Base-by-base conservation (phyloP, 2,888 invertebrate genomes). In the Ophion costatus region DNA sequence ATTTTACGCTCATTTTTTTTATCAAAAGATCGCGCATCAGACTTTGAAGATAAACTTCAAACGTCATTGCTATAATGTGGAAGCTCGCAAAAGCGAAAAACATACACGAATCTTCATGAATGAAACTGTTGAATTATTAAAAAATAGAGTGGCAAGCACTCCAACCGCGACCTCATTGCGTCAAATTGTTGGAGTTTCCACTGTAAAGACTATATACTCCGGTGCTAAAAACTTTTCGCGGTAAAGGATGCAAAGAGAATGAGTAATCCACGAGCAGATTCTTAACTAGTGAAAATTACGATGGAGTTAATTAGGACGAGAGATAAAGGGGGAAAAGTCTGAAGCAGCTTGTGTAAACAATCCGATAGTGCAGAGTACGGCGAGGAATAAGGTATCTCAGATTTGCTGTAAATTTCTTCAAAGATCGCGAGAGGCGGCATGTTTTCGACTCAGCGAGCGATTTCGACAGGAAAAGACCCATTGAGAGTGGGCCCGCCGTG, bases 381-480 rank as follows among this genome's bases (percentile, higher is more conserved):
- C 5, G 17, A 17, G 14, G 51, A 17, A 51, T 17, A 51, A 51
- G 17, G 51, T 14, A 17, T 61, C 61, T 7, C 22, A 51, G 24
- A 9, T 24, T 42, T 22, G 61, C n/a, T 14, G 22, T 22, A 69
- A 76, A 57, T 57, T 81, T 71, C 63, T 63, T 70, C 51, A 17
- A 22, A 51, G 3, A 42, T 59, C 59, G n/a, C 17, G 33, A 61
- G 69, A 29, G 5, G 22, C 10, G 22, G 56, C 51, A 79, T 63
- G 20, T 71, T 69, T 63, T 76, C 81, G 57, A 38, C 57, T 80
- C 59, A 70, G 69, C 76, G 64, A 82, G 42, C 42, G 38, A 64
- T 64, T 76, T 61, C 17, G 17, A 63, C 76, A 42, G 64, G 56
- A 67, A 70, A 61, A 82, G 24, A 38, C n/a, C 63, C 61, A 74